Evolutionary conservation across 2,888 invertebrate species (phyloP).

Genomic region (Strigamia crassipes): DNA sequence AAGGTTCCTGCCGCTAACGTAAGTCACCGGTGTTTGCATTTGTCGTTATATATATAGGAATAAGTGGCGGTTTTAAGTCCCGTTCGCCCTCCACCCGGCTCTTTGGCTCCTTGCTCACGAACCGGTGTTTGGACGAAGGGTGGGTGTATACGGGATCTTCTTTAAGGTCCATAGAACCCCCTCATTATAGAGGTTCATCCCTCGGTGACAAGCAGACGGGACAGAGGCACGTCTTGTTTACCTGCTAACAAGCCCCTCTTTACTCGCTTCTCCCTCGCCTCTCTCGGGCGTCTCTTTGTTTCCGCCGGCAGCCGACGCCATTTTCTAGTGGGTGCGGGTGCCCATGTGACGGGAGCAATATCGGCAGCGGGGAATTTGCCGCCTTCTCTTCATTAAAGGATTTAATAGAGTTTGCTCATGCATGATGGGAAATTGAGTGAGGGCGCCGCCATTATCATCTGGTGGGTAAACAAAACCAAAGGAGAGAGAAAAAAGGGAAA

Average conservation of each 20-base stretch:
- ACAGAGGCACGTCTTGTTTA: conserved; percentile 39
- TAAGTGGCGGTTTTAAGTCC: neutral
- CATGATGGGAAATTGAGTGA: conserved; percentile 38
- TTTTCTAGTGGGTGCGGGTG: conserved; percentile 4
- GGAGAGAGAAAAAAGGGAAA: conserved; percentile 14
- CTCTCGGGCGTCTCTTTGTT: conserved; percentile 34
- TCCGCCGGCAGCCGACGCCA: conserved; percentile 33
- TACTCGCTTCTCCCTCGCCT: conserved; percentile 22
- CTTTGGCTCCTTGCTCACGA: neutral
- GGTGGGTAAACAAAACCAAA: conserved; percentile 33
- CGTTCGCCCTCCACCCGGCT: neutral
- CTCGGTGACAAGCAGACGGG: conserved; percentile 42
- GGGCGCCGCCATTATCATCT: conserved; percentile 37
- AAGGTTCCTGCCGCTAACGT: too few relatives aligned
- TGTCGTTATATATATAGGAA: neutral
- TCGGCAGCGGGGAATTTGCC: neutral
- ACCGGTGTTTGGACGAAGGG: conserved; percentile 37
- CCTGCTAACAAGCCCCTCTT: conserved; percentile 42
- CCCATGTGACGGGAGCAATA: neutral
- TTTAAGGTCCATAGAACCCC: conserved; percentile 35
- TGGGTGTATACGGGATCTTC: conserved; percentile 38
- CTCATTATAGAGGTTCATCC: conserved; percentile 40
- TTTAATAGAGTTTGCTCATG: conserved; percentile 35
- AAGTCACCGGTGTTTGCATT: neutral
- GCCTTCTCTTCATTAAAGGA: conserved; percentile 37